Evolutionary conservation across 2,888 invertebrate genomes (phyloP).

Genomic region (Prosopocoilus inquinatus): DNA sequence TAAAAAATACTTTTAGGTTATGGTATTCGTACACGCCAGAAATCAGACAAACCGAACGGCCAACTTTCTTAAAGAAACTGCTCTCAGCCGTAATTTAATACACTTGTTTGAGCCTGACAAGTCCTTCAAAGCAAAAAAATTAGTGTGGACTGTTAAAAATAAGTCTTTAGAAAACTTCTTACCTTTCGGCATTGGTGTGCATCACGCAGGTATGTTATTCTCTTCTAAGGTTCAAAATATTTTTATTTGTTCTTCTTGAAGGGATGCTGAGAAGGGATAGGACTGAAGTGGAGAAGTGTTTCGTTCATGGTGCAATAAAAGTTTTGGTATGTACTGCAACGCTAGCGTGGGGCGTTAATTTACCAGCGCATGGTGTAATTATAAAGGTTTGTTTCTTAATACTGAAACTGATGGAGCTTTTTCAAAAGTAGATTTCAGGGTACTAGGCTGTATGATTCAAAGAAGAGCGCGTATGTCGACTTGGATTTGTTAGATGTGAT

Average conservation of each 20-base stretch:
- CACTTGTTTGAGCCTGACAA: constrained; percentile 68
- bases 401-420: background rate
- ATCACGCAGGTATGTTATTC: constrained; percentile 89
- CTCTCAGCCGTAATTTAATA: constrained; percentile 71
- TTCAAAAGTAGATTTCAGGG: constrained; percentile 58
- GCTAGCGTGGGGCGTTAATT: constrained; percentile 98
- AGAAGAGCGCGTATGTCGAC: constrained; percentile 90
- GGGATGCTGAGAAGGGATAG: constrained; percentile 34
- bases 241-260: constrained; percentile 15
- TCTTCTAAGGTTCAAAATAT: constrained; percentile 6
- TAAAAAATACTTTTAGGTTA: constrained; percentile 59
- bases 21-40: constrained; percentile 98
- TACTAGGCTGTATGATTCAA: constrained; percentile 96
- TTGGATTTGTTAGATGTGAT: constrained; percentile 95
- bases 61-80: constrained; percentile 76
- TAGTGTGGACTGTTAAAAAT: constrained; percentile 72
- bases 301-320: constrained; percentile 82
- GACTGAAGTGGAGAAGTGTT: constrained; percentile 77
- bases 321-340: constrained; percentile 96
- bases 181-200: constrained; percentile 84
- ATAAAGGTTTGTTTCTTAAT: constrained; percentile 66
- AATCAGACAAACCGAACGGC: constrained; percentile 94
- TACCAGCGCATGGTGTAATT: constrained; percentile 97
- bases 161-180: constrained; percentile 82
- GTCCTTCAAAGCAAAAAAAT: constrained; percentile 66